Evolutionary conservation across 1,140 invertebrate species (phyloP), one percentile per base, ranked within the genome.

Genomic region (Leptinotarsa undecemlineata): DNA sequence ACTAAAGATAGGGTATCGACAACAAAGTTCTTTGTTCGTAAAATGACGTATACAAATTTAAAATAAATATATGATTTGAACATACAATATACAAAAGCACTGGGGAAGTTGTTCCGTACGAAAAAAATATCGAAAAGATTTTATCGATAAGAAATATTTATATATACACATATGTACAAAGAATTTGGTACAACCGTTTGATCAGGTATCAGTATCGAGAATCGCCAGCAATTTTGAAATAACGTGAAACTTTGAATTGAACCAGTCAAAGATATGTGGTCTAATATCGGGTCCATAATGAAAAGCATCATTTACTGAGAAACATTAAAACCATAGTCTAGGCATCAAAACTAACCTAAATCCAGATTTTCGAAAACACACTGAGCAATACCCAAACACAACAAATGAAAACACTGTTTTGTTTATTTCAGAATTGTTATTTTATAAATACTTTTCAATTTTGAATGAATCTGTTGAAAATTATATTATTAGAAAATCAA

Each of bases 131-230:
- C 4, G 17, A 62, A 62, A 47, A 72, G 42, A 42, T 6, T 14
- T 42, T 47, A n/a, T 51, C 26, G 70, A 72, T 21, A 57, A 72
- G 57, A 72, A 60, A 62, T 60, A 72, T 48, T 21, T 70, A 8
- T 13, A 20, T 70, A 72, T 72, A 17, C 62, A 72, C 70, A 72
- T 72, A 72, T 72, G 4, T 72, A 72, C 70, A 72, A 72, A 21
- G 57, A 19, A 57, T 72, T 72, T 72, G 60, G 70, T 72, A 72
- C 70, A 72, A 72, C 70, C 70, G 70, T n/a, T 33, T 60, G 17
- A 70, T 60, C 68, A 70, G 68, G 68, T 70, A 70, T 48, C 51
- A 23, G n/a, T 70, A 68, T 68, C 21, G 15, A 20, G 14, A 66
- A 66, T 20, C 51, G 51, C n/a, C 51, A 57, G n/a, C 51, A 57